phyloP scores from a whole-genome alignment of 2,888 invertebrate species.

The Mermis nigrescens region DNA sequence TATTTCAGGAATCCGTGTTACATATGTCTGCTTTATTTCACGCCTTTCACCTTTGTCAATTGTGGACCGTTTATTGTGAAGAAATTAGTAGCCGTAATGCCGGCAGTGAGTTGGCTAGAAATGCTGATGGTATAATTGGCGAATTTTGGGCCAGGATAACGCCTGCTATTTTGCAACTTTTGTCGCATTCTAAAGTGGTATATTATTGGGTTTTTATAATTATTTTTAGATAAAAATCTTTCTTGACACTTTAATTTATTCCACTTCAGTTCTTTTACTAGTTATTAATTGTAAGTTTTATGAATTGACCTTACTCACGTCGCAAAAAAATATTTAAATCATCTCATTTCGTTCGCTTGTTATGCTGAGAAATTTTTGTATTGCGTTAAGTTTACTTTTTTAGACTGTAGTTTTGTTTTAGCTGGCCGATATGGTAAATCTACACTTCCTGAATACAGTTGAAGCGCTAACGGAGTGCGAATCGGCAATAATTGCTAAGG shows the following conservation, averaged over 20 bases:
- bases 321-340: no score
- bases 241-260: no score
- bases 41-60: slow-evolving; percentile 86
- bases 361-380: no score
- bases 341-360: no score
- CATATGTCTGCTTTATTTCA: slow-evolving; percentile 92
- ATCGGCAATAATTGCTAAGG: slow-evolving; percentile 69
- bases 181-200: slow-evolving; percentile 73
- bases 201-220: slow-evolving; percentile 28
- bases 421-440: slow-evolving; percentile 90
- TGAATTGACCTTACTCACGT: no score
- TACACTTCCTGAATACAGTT: slow-evolving; percentile 79
- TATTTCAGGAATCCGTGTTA: slow-evolving; percentile 51
- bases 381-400: not conserved
- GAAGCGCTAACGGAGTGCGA: slow-evolving; percentile 86
- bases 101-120: not conserved
- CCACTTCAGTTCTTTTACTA: no score
- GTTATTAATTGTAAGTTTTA: no score
- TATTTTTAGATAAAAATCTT: no score
- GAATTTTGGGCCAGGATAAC: slow-evolving; percentile 98
- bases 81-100: slow-evolving; percentile 42
- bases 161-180: slow-evolving; percentile 74
- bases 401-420: slow-evolving; percentile 34
- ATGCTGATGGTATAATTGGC: slow-evolving; percentile 46
- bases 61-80: slow-evolving; percentile 96